Evolutionary conservation across 2,113 vertebrate species (phyloP), one percentile per base, ranked within the genome.

Genomic region (Helogale parvula): DNA sequence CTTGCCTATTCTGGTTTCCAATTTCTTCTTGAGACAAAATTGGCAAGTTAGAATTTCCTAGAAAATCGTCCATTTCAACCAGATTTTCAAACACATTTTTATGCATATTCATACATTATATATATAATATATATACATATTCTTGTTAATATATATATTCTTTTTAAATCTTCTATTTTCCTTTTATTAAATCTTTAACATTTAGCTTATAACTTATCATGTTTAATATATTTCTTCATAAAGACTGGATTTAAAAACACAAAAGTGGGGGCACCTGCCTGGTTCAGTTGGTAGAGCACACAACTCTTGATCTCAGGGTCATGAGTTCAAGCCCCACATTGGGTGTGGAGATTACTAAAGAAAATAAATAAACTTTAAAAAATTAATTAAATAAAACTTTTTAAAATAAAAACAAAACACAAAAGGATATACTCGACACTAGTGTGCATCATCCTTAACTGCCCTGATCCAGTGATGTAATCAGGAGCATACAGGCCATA

Each of bases 21-120:
- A 35, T 94, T 68, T 77, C 68, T 87, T 82, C 87, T 54, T 69
- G 38, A 82, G 76, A 77, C 50, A 94, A 95, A 90, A 96, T 47
- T 45, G 76, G 60, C 82, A 83, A 91, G 45, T 91, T 72, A 27
- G 65, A 74, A 88, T 93, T 92, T 91, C 82, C 57, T 23, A 50
- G 38, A 83, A 90, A 91, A 94, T 27, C 76, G 88, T 82, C 35
- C 25, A 72, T 87, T 93, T 66, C 66, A 66, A 81, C 31, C 45
- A 81, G 31, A 95, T 90, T 85, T 90, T 93, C 85, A 93, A 68
- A 87, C 21, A 57, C 31, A 79, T 79, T 77, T 77, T 77, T 47
- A 77, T 77, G 29, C 74, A 77, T 77, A 77, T 77, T 77, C 74
- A 77, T 77, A 77, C 74, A 77, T 77, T 77, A 47, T 77, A 77